Evolutionary conservation across 2,113 vertebrate species (phyloP), one percentile per base, ranked within the genome.

Genomic region (Nasalis larvatus): DNA sequence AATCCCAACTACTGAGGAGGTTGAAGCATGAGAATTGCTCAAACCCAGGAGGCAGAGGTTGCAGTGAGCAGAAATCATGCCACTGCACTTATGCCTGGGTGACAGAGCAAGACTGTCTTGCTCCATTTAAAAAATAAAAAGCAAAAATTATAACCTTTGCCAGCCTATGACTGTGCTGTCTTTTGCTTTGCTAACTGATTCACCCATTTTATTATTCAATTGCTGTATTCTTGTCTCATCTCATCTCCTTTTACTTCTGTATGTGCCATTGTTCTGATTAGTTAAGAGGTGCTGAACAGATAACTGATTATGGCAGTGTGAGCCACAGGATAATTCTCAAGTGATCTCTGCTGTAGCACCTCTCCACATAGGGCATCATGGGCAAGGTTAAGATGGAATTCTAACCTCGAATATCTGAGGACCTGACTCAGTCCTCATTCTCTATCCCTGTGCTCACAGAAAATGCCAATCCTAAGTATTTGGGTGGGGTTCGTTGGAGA

Each of bases 101-200:
- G 30, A 63, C 60, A 63, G 60, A 6, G 4, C 25, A 60, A 60
- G 25, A 60, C 25, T 30, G 58, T 60, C 25, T 60, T 63, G 60
- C 60, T 63, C 60, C 13, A 12, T 30, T 32, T 68, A 35, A n/a
- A 68, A 68, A 68, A 35, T 6, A 68, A 35, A 68, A 35, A 68
- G 6, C 27, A 68, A 68, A 35, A 49, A 80, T 35, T 45, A 49
- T 17, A 32, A 20, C n/a, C 17, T 81, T 60, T 49, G 76, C 6
- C 35, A 52, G 27, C 27, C 17, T 32, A 25, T 0, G 1, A 32
- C 12, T 14, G 16, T n/a, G 45, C 1, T 37, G 17, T 71, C 60
- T 88, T 69, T 16, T 69, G 91, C 60, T 85, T 37, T 54, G 49
- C n/a, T 81, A 81, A 74, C 13, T 86, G 66, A 45, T 13, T 80